These are phyloP conservation scores for Dasyornis broadbenti DNA, from an alignment of 2,113 vertebrate species.

Conservation along the genomic window DNA sequence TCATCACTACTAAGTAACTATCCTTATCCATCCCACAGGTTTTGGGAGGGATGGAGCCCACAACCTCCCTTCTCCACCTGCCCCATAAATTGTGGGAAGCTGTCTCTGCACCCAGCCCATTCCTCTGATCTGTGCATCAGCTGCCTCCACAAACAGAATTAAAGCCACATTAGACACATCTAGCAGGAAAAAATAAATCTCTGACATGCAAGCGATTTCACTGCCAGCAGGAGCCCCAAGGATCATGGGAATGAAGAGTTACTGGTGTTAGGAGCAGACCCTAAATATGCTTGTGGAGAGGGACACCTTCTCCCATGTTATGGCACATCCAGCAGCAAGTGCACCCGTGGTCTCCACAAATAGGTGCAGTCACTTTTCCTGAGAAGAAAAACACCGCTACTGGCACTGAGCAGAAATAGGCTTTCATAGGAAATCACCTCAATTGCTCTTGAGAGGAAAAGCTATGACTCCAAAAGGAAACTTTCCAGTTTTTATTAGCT, in stretches of 20 bases:
- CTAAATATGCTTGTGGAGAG: not conserved
- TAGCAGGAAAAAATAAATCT: not conserved
- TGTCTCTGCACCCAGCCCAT: not conserved
- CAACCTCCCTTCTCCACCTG: not conserved
- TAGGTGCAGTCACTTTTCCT: not conserved
- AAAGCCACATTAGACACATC: not conserved
- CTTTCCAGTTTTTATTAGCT: not conserved
- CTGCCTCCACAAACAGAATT: not conserved
- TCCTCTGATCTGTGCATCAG: not conserved
- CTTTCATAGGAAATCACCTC: not conserved
- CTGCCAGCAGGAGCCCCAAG: not conserved
- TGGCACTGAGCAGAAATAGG: not conserved
- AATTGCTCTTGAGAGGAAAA: not conserved
- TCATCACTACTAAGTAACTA: not conserved
- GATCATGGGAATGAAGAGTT: not conserved
- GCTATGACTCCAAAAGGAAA: not conserved
- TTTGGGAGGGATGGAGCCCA: not conserved
- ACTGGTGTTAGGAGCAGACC: not conserved
- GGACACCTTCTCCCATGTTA: not conserved
- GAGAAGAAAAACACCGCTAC: not conserved
- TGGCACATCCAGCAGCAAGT: not conserved
- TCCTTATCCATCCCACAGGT: not conserved
- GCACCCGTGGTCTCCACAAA: not conserved
- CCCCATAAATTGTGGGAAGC: not conserved
- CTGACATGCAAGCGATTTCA: not conserved